These are phyloP conservation scores for Australoheros scitulus DNA, from an alignment of 2,113 vertebrate species.

Conservation along the genomic window DNA sequence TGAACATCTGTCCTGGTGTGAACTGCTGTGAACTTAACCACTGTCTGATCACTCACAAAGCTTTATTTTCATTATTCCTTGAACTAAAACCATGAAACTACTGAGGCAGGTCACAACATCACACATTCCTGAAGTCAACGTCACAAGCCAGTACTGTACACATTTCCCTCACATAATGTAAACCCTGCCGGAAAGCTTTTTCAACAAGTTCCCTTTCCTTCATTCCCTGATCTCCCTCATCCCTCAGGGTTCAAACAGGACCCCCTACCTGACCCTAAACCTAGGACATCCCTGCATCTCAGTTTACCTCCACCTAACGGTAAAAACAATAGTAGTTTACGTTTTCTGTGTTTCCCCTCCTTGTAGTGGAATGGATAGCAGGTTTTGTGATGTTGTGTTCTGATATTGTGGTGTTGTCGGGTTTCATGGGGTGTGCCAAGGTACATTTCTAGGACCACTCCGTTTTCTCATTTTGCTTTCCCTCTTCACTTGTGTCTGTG, in stretches of 20 bases:
- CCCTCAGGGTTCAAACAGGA: constrained; percentile 78
- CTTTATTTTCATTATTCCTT: constrained; percentile 14
- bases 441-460: constrained; percentile 47
- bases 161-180: not conserved
- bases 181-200: constrained; percentile 19
- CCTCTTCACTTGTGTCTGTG: constrained; percentile 57
- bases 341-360: constrained; percentile 46
- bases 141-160: constrained; percentile 39
- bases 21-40: not conserved
- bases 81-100: constrained; percentile 46
- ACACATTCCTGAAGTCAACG: constrained; percentile 41
- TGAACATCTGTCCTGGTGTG: constrained; percentile 16
- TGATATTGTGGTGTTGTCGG: constrained; percentile 59
- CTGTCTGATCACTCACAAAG: constrained; percentile 16
- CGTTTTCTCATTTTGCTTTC: constrained; percentile 57
- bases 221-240: constrained; percentile 42
- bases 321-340: constrained; percentile 67
- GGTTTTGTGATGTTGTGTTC: constrained; percentile 68
- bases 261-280: constrained; percentile 72
- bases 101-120: constrained; percentile 8
- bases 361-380: constrained; percentile 50
- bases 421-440: constrained; percentile 65
- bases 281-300: constrained; percentile 81
- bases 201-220: constrained; percentile 62
- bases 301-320: constrained; percentile 80